phyloP scores from a whole-genome alignment of 2,113 vertebrate species.

The Spilogale gracilis region DNA sequence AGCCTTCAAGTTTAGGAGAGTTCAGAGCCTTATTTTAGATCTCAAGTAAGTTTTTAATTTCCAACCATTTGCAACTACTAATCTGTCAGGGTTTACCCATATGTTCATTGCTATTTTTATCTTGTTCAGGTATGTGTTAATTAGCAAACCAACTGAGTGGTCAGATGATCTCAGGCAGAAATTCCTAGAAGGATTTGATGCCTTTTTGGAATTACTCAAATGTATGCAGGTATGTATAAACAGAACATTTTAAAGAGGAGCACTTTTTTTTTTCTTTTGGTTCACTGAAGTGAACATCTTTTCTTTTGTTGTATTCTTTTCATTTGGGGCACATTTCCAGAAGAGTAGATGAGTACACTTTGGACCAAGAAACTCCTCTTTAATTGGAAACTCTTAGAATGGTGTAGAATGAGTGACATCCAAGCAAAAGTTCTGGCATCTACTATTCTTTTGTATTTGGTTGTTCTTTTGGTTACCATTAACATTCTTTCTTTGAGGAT shows the following conservation, averaged over 20 bases:
- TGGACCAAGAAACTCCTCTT: slow-evolving; percentile 32
- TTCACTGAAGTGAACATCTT: not conserved
- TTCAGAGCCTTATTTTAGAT: slow-evolving; percentile 98
- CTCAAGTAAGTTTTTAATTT: slow-evolving; percentile 93
- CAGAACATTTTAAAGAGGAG: not conserved
- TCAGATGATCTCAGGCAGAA: slow-evolving; percentile 93
- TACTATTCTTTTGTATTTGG: not conserved
- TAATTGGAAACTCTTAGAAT: slow-evolving; percentile 43
- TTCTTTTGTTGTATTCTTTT: not conserved
- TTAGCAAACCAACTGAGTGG: slow-evolving; percentile 96
- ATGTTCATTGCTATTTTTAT: slow-evolving; percentile 62
- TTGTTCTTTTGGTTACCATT: slow-evolving; percentile 28
- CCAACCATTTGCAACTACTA: not conserved
- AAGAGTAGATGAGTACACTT: not conserved
- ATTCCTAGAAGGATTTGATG: slow-evolving; percentile 96
- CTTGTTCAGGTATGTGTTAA: slow-evolving; percentile 94
- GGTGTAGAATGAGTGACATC: not conserved
- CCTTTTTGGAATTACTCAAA: slow-evolving; percentile 96
- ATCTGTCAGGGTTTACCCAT: not conserved
- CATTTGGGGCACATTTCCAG: slow-evolving; percentile 16
- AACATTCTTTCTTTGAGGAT: slow-evolving; percentile 16
- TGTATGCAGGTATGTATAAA: slow-evolving; percentile 95
- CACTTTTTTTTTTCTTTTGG: not conserved
- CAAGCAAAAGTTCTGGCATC: not conserved
- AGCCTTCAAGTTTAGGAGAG: slow-evolving; percentile 97